Base-by-base conservation (phyloP, 2,888 invertebrate species). In the Spodoptera picta region DNA sequence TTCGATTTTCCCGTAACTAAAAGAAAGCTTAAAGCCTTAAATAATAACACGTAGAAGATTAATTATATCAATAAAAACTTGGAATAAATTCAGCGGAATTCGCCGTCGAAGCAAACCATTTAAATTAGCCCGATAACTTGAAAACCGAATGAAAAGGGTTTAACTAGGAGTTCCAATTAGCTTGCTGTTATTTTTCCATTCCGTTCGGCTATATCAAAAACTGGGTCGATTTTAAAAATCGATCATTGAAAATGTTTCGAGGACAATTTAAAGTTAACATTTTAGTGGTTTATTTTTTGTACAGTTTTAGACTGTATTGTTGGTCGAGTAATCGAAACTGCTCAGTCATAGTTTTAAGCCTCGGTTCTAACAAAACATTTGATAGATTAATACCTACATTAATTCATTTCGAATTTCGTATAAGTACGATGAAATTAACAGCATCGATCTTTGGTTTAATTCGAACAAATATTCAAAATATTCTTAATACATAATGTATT, bases 171-270 rank as follows among this genome's bases (percentile, higher is more conserved):
- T 81, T 89, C 92, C 94, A 94, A 94, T 94, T 94, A 94, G 92
- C 89, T 92, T 88, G 91, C 91, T 93, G 94, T 93, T 93, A 94
- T 94, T 94, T 93, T 94, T 94, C 87, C 86, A 92, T 93, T 93
- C 79, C 89, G 82, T 79, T 86, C 87, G 77, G 69, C 81, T 85
- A 75, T 85, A 83, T 82, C 79, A 83, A 83, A 92, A 79, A 92
- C 83, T 90, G 85, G 92, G 90, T 90, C 90, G 87, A 77, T 82
- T 70, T 36, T 7, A 67, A 80, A 82, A 88, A 88, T 84, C 83
- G 85, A 88, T 87, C 62, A 73, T 69, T 79, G 65, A 73, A 70
- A 63, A 65, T 69, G 65, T 51, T 77, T 73, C 31, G 65, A 63
- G 54, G 62, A 65, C 55, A 70, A 44, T 66, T 59, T 49, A 47